Evolutionary conservation across 2,113 vertebrate genomes (phyloP), one percentile per base, ranked within the genome.

Genomic region (Chaetorhynchus papuensis): DNA sequence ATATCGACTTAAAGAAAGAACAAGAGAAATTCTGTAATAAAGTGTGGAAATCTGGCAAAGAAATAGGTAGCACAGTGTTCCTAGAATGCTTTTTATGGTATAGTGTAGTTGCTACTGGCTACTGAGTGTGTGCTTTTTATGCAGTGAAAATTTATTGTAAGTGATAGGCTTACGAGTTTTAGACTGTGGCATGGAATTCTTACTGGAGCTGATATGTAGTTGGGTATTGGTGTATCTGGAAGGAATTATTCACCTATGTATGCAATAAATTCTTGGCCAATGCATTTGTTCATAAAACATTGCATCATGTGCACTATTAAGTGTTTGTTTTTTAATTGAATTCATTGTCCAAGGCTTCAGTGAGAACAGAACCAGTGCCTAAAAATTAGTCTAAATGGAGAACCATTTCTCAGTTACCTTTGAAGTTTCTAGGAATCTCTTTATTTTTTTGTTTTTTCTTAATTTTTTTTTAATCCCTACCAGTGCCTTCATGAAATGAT

Each of bases 1-100:
- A 79, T 52, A 97, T 98, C 31, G 96, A 99, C 94, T 96, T 99
- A 60, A 96, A 96, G 61, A 99, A 98, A 96, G 91, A 98, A 30
- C 96, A 95, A 28, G 97, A 98, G 81, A 98, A 94, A 78, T 97
- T 98, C 96, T 90, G 13, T 60, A 80, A 60, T 15, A 95, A 93
- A 93, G 10, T 72, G 13, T 18, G 27, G 14, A 90, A 82, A 76
- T 56, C 80, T 59, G 66, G 57, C 47, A 77, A 45, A 52, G 42
- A n/a, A 86, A 91, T 41, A 95, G 98, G 98, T 98, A 91, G 65
- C 15, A 53, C 11, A 74, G 21, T 85, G 23, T 23, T 84, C 30
- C 56, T 60, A 42, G 26, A 78, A 64, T 54, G 16, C 27, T 79
- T 17, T 61, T 60, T 69, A 37, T 91, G 27, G 11, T 56, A 24